These are phyloP conservation scores for Hippopotamus amphibius DNA, from an alignment of 2,113 vertebrate species.

Conservation along the genomic window DNA sequence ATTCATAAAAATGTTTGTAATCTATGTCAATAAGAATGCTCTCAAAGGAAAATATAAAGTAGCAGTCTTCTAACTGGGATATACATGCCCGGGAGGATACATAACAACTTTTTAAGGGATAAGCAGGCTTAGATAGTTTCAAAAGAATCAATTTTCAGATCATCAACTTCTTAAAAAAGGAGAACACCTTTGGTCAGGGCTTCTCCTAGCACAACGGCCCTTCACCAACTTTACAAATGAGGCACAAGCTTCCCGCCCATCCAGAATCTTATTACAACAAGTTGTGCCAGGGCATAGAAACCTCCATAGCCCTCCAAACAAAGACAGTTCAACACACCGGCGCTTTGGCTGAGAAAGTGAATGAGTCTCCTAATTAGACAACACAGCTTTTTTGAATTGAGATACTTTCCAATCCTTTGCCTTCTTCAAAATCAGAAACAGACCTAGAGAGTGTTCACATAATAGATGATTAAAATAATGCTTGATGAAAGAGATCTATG, in stretches of 20 bases:
- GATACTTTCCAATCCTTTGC: not conserved
- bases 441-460: not conserved
- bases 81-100: not conserved
- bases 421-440: not conserved
- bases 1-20: not conserved
- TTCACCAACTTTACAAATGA: not conserved
- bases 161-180: not conserved
- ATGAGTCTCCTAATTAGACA: not conserved
- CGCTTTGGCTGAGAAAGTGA: not conserved
- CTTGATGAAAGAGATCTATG: not conserved
- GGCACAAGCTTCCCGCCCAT: not conserved
- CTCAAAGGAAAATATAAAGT: conserved; percentile 30
- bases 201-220: not conserved
- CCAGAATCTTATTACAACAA: not conserved
- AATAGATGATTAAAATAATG: not conserved
- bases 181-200: not conserved
- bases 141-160: conserved; percentile 19
- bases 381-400: not conserved
- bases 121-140: not conserved
- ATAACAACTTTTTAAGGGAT: not conserved
- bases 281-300: not conserved
- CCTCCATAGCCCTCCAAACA: not conserved
- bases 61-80: not conserved
- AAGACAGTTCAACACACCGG: not conserved
- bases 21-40: conserved; percentile 27